Evolutionary conservation across 2,888 invertebrate species (phyloP).

Genomic region (Steinernema scapterisci): DNA sequence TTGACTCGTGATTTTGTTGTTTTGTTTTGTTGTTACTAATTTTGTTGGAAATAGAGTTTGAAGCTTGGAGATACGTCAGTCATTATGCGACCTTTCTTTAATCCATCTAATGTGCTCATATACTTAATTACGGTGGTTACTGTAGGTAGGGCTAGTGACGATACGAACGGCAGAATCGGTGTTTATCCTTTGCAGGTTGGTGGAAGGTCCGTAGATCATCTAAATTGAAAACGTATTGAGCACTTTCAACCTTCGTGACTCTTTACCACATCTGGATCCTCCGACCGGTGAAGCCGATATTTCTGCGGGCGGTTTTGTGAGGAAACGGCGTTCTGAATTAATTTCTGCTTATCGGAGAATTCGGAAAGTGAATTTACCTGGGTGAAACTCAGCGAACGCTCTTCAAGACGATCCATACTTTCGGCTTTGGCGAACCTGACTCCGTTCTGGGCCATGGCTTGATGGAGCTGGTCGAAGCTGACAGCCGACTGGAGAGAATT

Average conservation of each 20-base stretch:
- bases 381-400: neutral
- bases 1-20: too few species aligned
- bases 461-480: slow-evolving; percentile 13
- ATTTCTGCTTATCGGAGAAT: neutral
- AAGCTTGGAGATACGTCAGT: too few species aligned
- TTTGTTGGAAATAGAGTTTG: too few species aligned
- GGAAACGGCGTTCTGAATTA: too few species aligned
- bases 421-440: neutral
- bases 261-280: slow-evolving; percentile 27
- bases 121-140: neutral
- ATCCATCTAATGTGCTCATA: too few species aligned
- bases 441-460: neutral
- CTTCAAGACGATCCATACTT: slow-evolving; percentile 9
- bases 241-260: neutral
- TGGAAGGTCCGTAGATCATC: slow-evolving; percentile 22
- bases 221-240: neutral
- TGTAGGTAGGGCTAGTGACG: slow-evolving; percentile 23
- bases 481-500: slow-evolving; percentile 6
- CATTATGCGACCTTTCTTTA: too few species aligned
- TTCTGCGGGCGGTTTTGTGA: neutral
- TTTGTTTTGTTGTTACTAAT: too few species aligned
- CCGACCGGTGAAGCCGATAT: slow-evolving; percentile 7
- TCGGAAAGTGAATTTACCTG: neutral
- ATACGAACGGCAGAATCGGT: slow-evolving; percentile 23
- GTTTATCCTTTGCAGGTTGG: slow-evolving; percentile 12